Evolutionary conservation across 2,797 vertebrate genomes (phyloP), one percentile per base, ranked within the genome.

Genomic region (Meda fulgida): DNA sequence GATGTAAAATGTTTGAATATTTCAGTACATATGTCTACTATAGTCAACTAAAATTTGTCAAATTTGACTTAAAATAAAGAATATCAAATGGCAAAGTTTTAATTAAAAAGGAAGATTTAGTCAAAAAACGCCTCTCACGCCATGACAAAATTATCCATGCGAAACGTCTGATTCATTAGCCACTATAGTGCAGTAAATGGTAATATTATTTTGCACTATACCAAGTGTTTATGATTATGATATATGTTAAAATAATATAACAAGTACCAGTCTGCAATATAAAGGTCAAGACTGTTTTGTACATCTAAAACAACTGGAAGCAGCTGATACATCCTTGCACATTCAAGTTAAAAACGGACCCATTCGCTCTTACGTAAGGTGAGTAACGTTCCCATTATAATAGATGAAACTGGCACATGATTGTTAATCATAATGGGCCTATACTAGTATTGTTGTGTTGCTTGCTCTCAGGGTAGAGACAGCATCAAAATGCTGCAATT

Each of bases 371-470:
- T 26, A 36, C 9, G n/a, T 76, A 58, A 75, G 10, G 23, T n/a
- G 31, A 26, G 21, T 48, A 48, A 79, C 3, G 11, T 58, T 77
- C 55, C 26, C 21, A 75, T 36, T 84, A 55, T 70, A 70, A 78
- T 77, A 66, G 77, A 55, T 40, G 19, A 69, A 84, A 55, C 48
- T 84, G 48, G 13, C 48, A 84, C 63, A 31, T 10, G 55, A 21
- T 66, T 66, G 23, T 55, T 60, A n/a, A 78, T 78, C 46, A 34
- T 84, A 78, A 78, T 51, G 29, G 34, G 19, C 29, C 48, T 55
- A 38, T 82, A 38, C 14, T 72, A 13, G 69, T 72, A 80, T 80
- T 67, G 46, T 40, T 16, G 23, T 26, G 36, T 29, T 66, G 58
- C 80, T 48, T 51, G 40, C 29, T 51, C 26, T 75, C 63, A 58